Base-by-base conservation (phyloP, 2,797 vertebrate genomes). In the Pelobates cultripes region DNA sequence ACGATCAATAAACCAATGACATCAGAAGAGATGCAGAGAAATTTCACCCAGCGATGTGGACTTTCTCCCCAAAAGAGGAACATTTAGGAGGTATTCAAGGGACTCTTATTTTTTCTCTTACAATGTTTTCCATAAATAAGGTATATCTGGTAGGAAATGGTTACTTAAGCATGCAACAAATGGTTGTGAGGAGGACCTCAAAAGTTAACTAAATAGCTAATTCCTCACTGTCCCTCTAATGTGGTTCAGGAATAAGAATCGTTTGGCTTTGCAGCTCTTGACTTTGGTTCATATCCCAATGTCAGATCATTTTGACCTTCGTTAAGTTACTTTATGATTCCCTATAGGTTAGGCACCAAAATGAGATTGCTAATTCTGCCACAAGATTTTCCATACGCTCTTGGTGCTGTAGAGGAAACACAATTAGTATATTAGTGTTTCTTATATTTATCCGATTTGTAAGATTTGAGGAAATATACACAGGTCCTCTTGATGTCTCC, bases 401-500 rank as follows among this genome's bases (percentile, higher is more conserved):
- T 57, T 12, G 55, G 55, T 12, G 55, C 55, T 6, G 13, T n/a
- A 5, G 51, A 64, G 74, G 68, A 82, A 82, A 63, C 45, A 71
- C 42, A 82, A 71, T 43, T 44, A 17, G 53, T 64, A 63, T 77
- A 13, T 61, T 41, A 71, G 9, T 28, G 51, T 10, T 70, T 40
- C 66, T 41, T 64, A 57, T 40, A 66, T 70, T 55, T 47, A 53
- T 28, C 74, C 63, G 40, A 44, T 71, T 76, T 82, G 51, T 53
- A 40, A 41, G 57, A 55, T 42, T 43, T 13, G 12, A 79, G 70
- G 57, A 61, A 64, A 66, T 43, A 44, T 77, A 73, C 75, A 77
- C 69, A 68, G 7, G 17, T 64, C 41, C 80, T 67, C 70, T 71
- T 77, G 70, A 82, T 66, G 63, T 40, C n/a, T 41, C 75, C 70